A percentile compares a stretch with the other conserved stretches of the same genome.
phyloP scores from a whole-genome alignment of 2,888 invertebrate genomes.

The Busseola fusca region DNA sequence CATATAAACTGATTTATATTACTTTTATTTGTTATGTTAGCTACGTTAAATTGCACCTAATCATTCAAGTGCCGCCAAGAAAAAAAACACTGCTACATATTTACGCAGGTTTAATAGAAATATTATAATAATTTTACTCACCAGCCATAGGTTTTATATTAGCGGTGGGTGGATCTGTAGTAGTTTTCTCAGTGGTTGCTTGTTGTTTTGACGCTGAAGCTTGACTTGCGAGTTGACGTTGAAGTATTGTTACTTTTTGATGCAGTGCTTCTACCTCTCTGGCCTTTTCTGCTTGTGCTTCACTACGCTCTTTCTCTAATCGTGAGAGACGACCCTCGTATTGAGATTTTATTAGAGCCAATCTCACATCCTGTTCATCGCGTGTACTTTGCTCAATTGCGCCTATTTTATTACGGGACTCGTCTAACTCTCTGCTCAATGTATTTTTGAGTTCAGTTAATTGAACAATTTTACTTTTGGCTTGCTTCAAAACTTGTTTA shows the following conservation, averaged over 20 bases:
- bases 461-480: constrained; percentile 92
- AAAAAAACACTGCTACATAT: neutral
- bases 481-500: constrained; percentile 91
- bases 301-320: constrained; percentile 92
- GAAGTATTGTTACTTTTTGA: constrained; percentile 91
- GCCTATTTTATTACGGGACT: constrained; percentile 86
- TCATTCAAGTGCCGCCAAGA: neutral
- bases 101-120: neutral
- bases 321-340: constrained; percentile 92
- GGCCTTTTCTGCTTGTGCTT: constrained; percentile 89
- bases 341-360: constrained; percentile 91
- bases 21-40: neutral
- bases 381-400: constrained; percentile 86
- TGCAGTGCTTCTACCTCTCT: constrained; percentile 92
- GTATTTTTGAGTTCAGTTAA: constrained; percentile 92
- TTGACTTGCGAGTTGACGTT: constrained; percentile 92
- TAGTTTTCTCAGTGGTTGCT: constrained; percentile 87
- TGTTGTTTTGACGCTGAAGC: constrained; percentile 91
- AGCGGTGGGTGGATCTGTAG: constrained; percentile 92
- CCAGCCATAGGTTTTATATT: constrained; percentile 98
- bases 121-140: constrained; percentile 64
- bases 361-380: constrained; percentile 88
- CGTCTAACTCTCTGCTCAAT: constrained; percentile 89
- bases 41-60: neutral
- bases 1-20: neutral